Conservation (phyloP, 1,140 invertebrate genomes). For the Caenorhabditis remanei region DNA sequence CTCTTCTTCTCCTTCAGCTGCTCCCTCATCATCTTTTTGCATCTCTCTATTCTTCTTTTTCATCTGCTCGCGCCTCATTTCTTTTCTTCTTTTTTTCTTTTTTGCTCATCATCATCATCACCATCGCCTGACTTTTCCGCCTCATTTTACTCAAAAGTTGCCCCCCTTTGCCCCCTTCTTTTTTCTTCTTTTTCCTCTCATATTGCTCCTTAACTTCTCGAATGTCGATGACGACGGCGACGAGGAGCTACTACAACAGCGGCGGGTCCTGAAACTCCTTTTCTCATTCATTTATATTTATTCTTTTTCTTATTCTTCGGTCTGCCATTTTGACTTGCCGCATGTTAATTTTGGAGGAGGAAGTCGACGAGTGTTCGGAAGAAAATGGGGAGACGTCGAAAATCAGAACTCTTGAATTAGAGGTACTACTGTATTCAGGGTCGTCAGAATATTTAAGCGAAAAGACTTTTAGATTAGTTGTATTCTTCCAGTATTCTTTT, state of each 20-base stretch:
- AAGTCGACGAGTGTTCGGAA: background rate
- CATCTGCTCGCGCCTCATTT: background rate
- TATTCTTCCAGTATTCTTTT: too few species aligned
- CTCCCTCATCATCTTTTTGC: slow-evolving; percentile 7
- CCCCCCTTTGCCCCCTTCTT: background rate
- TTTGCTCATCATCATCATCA: slow-evolving; percentile 48
- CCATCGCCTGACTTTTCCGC: slow-evolving; percentile 48
- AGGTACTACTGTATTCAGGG: background rate
- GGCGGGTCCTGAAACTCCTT: slow-evolving; percentile 35
- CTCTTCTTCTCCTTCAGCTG: background rate
- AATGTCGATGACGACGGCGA: slow-evolving; percentile 20
- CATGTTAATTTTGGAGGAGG: slow-evolving; percentile 27
- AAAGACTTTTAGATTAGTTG: too few species aligned
- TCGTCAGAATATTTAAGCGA: too few species aligned
- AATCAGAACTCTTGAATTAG: background rate
- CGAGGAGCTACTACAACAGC: background rate
- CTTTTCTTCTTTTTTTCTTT: slow-evolving; percentile 10
- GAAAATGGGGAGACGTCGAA: background rate
- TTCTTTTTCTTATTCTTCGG: background rate
- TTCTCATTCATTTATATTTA: background rate
- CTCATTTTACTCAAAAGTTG: slow-evolving; percentile 51
- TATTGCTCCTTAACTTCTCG: slow-evolving; percentile 2
- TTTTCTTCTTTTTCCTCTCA: background rate
- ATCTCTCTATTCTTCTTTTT: slow-evolving; percentile 3
- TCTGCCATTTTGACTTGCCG: background rate